Conservation (phyloP, 35 echinoderm and acorn worm genomes). For the Apostichopus parvimensis region DNA sequence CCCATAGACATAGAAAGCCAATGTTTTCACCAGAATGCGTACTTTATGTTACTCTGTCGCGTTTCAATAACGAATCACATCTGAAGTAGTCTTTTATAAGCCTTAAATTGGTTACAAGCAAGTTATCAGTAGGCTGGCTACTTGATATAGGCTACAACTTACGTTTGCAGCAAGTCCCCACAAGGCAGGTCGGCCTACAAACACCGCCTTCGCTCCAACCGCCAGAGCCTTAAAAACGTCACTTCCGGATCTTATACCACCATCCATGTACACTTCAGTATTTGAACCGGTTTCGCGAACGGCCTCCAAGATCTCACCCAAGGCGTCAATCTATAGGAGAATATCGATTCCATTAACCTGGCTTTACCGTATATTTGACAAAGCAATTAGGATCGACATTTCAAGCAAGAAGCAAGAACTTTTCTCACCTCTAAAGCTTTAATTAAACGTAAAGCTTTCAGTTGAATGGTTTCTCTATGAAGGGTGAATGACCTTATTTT, state of each 20-base stretch:
- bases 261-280: constrained; percentile 62
- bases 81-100: too few species aligned
- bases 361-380: background rate
- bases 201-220: constrained; percentile 56
- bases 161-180: constrained; percentile 62
- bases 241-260: constrained; percentile 52
- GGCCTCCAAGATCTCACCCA: constrained; percentile 50
- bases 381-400: background rate
- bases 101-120: too few species aligned
- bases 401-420: background rate
- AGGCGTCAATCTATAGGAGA: constrained; percentile 48
- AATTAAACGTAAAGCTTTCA: background rate
- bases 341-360: constrained; percentile 14
- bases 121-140: too few species aligned
- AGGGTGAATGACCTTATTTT: background rate
- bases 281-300: constrained; percentile 44
- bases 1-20: too few species aligned
- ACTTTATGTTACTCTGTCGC: too few species aligned
- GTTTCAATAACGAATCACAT: too few species aligned
- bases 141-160: background rate
- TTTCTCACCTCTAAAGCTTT: too few species aligned
- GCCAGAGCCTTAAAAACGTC: constrained; percentile 68
- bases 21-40: too few species aligned
- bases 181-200: constrained; percentile 57
- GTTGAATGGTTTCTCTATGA: background rate